Evolutionary conservation across 2,797 vertebrate species (phyloP).

Genomic region (Parotocinclus haroldoi): DNA sequence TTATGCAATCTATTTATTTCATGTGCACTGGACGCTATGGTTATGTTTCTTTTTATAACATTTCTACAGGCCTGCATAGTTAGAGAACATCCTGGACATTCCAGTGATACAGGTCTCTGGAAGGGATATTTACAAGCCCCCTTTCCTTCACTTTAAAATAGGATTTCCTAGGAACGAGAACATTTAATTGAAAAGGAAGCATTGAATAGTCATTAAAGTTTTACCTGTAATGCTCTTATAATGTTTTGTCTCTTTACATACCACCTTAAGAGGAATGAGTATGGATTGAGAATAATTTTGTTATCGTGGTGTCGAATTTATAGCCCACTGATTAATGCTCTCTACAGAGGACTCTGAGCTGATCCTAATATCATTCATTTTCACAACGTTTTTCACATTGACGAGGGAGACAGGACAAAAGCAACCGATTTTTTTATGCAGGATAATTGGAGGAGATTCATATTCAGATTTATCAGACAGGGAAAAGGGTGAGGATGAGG

Average conservation of each 20-base stretch:
- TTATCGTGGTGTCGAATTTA: background rate
- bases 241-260: background rate
- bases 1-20: background rate
- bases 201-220: no score
- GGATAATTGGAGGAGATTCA: slow-evolving; percentile 12
- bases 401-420: slow-evolving; percentile 7
- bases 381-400: background rate
- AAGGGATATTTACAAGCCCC: background rate
- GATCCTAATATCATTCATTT: background rate
- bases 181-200: background rate
- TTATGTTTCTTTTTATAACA: background rate
- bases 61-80: background rate
- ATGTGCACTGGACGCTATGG: background rate
- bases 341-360: background rate
- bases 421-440: no score
- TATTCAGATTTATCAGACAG: slow-evolving; percentile 29
- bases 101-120: background rate
- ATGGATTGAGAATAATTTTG: background rate
- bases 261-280: background rate
- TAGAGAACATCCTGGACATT: background rate
- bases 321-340: background rate
- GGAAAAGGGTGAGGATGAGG: slow-evolving; percentile 4
- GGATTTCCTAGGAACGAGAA: background rate
- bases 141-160: background rate
- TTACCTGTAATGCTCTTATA: background rate